phyloP scores from a whole-genome alignment of 2,888 invertebrate genomes.

The Anoncus sp. region DNA sequence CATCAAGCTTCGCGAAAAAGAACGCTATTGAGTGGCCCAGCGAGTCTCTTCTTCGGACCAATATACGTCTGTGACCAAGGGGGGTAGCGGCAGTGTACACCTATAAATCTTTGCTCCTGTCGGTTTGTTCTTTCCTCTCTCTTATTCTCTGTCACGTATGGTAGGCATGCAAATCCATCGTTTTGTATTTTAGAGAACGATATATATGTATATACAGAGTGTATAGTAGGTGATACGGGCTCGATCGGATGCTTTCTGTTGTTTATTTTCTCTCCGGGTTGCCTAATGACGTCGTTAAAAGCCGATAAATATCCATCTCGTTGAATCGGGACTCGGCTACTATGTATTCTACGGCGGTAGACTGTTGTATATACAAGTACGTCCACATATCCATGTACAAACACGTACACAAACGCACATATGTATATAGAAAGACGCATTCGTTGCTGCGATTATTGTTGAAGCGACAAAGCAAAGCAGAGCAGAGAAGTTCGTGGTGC shows the following conservation, averaged over 20 bases:
- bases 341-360: slow-evolving; percentile 22
- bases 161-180: slow-evolving; percentile 26
- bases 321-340: slow-evolving; percentile 50
- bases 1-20: slow-evolving; percentile 21
- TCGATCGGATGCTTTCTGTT: slow-evolving; percentile 52
- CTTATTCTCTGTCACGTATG: slow-evolving; percentile 25
- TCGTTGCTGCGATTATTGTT: slow-evolving; percentile 51
- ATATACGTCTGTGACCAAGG: slow-evolving; percentile 11
- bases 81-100: background rate
- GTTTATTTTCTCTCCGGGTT: slow-evolving; percentile 58
- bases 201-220: slow-evolving; percentile 8
- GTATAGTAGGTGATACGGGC: slow-evolving; percentile 30
- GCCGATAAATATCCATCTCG: slow-evolving; percentile 68
- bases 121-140: background rate
- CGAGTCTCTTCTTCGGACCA: slow-evolving; percentile 7
- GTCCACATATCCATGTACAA: no score
- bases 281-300: slow-evolving; percentile 71
- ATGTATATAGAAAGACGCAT: background rate
- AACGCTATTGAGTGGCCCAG: background rate
- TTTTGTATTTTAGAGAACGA: slow-evolving; percentile 25
- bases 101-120: background rate
- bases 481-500: slow-evolving; percentile 22
- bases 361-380: background rate
- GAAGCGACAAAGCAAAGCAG: slow-evolving; percentile 34
- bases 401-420: no score